Evolutionary conservation across 1,140 invertebrate genomes (phyloP), one percentile per base, ranked within the genome.

Genomic region (Zaprionus tsacasi): DNA sequence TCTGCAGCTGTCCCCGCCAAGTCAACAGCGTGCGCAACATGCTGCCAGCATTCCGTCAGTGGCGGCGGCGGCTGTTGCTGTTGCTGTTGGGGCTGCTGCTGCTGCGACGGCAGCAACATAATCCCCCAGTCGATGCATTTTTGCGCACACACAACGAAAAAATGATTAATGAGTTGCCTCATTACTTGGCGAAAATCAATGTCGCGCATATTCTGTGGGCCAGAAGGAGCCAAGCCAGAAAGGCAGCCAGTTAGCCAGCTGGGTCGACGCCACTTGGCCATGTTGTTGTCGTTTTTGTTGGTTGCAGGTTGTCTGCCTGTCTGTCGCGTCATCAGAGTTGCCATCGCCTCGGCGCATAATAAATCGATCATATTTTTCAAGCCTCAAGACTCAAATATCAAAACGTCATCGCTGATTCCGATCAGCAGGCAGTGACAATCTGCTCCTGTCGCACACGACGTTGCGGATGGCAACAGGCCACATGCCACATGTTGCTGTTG

Each of bases 111-210:
- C 58, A 66, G 61, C 74, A 72, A 66, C 74, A 76, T 76, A 72
- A 76, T 76, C 74, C 74, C 67, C 63, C 70, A 83, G 73, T 69
- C 80, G 65, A 68, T 83, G 78, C 71, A 75, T 76, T 70, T 72
- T 71, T 70, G 72, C 76, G 43, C 61, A 64, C 68, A 79, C 66
- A 56, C 75, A 81, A 45, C 63, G 55, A 81, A 85, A 90, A 85
- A 89, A 89, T 89, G 85, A 89, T 89, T 89, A 89, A 89, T 89
- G 85, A 89, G 85, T 81, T 90, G 76, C 86, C 85, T 89, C 85
- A 89, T 89, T 89, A 89, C 85, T 76, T 90, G 70, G 81, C 85
- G 81, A 89, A 85, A 89, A 89, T 89, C 85, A 89, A 89, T 89
- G 85, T 89, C 86, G 78, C 85, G 70, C 78, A 85, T 87, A 81